Conservation (phyloP, 2,113 vertebrate genomes). For the Coracopsis vasa region DNA sequence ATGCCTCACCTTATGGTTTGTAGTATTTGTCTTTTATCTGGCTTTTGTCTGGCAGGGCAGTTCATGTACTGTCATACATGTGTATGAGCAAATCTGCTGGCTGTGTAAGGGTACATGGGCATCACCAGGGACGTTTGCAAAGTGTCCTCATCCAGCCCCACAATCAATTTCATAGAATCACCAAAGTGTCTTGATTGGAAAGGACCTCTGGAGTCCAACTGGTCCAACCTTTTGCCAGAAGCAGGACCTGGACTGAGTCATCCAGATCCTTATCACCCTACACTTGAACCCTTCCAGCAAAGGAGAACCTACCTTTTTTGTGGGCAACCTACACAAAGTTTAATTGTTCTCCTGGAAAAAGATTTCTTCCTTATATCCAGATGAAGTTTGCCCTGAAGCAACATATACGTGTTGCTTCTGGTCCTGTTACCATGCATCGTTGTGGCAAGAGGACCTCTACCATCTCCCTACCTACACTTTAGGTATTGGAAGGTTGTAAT, state of each 20-base stretch:
- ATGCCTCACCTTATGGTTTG: background rate
- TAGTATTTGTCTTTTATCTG: background rate
- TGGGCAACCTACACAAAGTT: background rate
- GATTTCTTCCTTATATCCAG: background rate
- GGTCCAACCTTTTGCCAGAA: background rate
- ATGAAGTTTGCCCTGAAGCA: background rate
- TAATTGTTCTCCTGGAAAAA: background rate
- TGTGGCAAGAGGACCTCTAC: background rate
- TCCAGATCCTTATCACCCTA: background rate
- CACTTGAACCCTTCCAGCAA: background rate
- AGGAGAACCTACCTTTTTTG: background rate
- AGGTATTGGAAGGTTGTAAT: background rate
- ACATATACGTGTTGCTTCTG: background rate
- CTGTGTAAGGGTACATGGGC: accelerated
- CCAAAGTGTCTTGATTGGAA: accelerated
- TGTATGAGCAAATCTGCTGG: background rate
- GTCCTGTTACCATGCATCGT: background rate
- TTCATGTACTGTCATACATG: background rate
- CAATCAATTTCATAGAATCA: background rate
- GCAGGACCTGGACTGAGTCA: background rate
- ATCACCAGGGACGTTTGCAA: background rate
- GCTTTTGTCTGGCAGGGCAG: background rate
- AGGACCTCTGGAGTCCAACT: background rate
- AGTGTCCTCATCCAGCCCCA: background rate
- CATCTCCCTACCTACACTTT: background rate